Base-by-base conservation (phyloP, 2,113 vertebrate species). In the Raja brachyura region DNA sequence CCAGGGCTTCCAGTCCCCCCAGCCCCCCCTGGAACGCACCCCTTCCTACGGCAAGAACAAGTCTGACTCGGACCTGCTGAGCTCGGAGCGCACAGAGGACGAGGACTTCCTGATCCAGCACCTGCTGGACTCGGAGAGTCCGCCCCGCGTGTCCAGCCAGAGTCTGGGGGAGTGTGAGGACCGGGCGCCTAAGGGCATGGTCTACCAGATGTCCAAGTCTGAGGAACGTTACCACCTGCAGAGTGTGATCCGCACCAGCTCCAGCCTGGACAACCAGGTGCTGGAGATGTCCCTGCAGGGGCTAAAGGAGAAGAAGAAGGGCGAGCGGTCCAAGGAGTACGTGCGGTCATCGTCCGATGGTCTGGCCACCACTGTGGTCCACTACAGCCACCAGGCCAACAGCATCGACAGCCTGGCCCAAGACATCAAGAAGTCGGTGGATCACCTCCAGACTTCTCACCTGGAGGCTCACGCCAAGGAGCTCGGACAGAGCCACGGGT, bases 101-200 rank as follows among this genome's bases (percentile, higher is more conserved):
- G 98, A 99, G 20, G 98, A 99, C 77, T 99, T 99, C 94, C 95
- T 99, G 78, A 99, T 99, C 74, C 98, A 99, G 93, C 98, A 99
- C 93, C 96, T 99, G 66, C 96, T 99, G 70, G 98, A 98, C 95
- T 97, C 96, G 5, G 96, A 97, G 93, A 97, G 97, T 93, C 97
- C 97, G 22, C 93, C 94, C 77, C 96, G 96, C 66, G 96, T 96
- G 31, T 92, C 88, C 0, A 13, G 66, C 1, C 88, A 92, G 61
- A 54, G 90, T 0, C 74, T 4, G 74, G 97, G 94, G 93, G 96
- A 95, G 7, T 95, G 94, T 75, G 0, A 81, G 96, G 0, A 95
- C 94, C 0, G 33, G 14, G 8, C 98, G 96, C 95, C 97, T 96
- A 74, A 94, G 96, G 95, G 95, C 63, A 48, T 92, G 18, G 96